Evolutionary conservation across 2,113 vertebrate species (phyloP).

Genomic region (Chionomys nivalis): DNA sequence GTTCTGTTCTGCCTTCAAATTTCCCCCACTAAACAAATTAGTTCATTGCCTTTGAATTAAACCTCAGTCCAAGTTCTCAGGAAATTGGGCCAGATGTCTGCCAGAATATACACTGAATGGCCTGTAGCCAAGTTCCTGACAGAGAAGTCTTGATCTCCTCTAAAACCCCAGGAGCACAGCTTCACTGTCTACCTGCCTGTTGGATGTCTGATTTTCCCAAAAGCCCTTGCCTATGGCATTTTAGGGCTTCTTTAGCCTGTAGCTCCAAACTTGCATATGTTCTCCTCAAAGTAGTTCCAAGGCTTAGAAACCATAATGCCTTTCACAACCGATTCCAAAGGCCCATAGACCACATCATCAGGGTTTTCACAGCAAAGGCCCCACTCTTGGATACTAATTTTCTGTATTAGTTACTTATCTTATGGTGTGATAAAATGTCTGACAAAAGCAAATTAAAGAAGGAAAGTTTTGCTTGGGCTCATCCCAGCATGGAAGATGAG

Average conservation of each 20-base stretch:
- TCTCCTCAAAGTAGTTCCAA: not conserved
- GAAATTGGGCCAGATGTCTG: too few species aligned
- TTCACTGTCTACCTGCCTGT: not conserved
- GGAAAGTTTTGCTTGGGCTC: not conserved
- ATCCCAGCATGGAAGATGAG: not conserved
- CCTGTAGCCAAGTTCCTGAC: not conserved
- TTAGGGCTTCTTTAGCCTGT: not conserved
- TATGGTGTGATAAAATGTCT: not conserved
- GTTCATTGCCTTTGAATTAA: not conserved
- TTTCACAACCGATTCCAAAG: not conserved
- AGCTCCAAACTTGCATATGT: not conserved
- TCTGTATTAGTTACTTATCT: not conserved
- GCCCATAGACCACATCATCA: not conserved
- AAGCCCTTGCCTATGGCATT: not conserved
- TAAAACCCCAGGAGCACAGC: not conserved
- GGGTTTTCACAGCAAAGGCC: not conserved
- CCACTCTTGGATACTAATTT: not conserved
- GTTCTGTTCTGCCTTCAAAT: not conserved
- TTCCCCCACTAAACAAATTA: not conserved
- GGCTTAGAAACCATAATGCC: not conserved
- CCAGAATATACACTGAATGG: not conserved
- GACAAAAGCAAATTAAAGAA: not conserved
- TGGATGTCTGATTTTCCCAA: not conserved
- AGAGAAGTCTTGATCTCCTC: not conserved
- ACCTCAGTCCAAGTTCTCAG: not conserved